Evolutionary conservation across 2,113 vertebrate genomes (phyloP).

Genomic region (Istiophorus platypterus): DNA sequence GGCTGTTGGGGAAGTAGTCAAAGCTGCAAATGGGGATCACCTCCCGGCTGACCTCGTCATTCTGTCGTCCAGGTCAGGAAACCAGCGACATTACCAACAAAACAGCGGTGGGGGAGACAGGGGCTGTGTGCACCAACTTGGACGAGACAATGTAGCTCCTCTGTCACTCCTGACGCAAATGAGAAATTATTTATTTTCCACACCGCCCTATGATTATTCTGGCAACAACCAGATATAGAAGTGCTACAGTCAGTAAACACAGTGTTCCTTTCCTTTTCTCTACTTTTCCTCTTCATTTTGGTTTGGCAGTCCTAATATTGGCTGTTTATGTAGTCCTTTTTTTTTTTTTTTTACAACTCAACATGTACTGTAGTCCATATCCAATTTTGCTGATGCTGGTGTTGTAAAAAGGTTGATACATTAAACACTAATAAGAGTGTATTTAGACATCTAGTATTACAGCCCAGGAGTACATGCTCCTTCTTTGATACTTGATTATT

Average conservation of each 20-base stretch:
- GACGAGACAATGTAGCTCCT: slow-evolving; percentile 21
- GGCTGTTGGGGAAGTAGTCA: slow-evolving; percentile 98
- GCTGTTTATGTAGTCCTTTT: not conserved
- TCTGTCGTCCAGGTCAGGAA: slow-evolving; percentile 98
- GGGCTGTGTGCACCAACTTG: slow-evolving; percentile 38
- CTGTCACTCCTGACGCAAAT: slow-evolving; percentile 23
- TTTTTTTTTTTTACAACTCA: not conserved
- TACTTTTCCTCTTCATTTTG: not conserved
- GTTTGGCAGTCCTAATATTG: slow-evolving; percentile 5
- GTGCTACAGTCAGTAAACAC: slow-evolving; percentile 7
- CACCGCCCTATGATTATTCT: slow-evolving; percentile 19
- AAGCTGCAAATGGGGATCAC: slow-evolving; percentile 98
- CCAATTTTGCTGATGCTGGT: slow-evolving; percentile 18
- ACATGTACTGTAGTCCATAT: not conserved
- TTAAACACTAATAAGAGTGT: slow-evolving; percentile 32
- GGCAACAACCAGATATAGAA: slow-evolving; percentile 23
- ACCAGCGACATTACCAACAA: slow-evolving; percentile 69
- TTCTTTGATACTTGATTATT: slow-evolving; percentile 3
- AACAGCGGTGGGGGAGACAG: slow-evolving; percentile 82
- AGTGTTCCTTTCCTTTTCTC: not conserved
- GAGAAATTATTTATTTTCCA: slow-evolving; percentile 30
- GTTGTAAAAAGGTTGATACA: slow-evolving; percentile 19
- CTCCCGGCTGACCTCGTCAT: slow-evolving; percentile 99
- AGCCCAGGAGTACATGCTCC: slow-evolving; percentile 5
- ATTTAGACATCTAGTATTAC: slow-evolving; percentile 12